Conservation (phyloP, 2,797 vertebrate species). For the Hybognathus amarus region DNA sequence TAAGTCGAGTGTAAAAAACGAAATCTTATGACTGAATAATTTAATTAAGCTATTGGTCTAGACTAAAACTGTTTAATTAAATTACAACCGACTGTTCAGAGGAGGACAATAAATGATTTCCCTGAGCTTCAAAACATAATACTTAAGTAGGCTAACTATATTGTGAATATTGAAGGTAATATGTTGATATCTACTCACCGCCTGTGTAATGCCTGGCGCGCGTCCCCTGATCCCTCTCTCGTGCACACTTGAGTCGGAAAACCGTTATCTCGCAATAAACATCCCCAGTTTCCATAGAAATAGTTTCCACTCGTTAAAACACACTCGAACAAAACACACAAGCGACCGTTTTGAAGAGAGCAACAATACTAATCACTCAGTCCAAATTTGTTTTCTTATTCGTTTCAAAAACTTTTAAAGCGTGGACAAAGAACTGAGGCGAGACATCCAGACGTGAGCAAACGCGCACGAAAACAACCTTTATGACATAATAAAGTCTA, state of each 20-base stretch:
- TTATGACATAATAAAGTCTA: background rate
- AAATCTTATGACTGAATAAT: background rate
- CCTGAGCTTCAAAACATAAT: background rate
- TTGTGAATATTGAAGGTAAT: background rate
- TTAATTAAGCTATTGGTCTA: slow-evolving; percentile 30
- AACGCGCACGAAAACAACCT: background rate
- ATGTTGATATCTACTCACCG: background rate
- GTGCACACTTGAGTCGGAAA: slow-evolving; percentile 43
- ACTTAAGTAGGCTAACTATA: background rate
- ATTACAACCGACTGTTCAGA: slow-evolving; percentile 28
- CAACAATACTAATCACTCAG: background rate
- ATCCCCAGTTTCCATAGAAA: background rate
- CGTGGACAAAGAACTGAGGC: slow-evolving; percentile 34
- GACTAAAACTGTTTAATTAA: slow-evolving; percentile 14
- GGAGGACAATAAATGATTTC: background rate
- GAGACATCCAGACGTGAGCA: background rate
- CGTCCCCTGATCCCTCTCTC: slow-evolving; percentile 11
- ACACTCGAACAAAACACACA: background rate
- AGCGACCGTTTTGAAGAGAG: background rate
- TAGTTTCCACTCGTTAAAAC: background rate
- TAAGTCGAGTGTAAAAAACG: background rate
- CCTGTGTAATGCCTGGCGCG: background rate
- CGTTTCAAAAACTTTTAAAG: slow-evolving; percentile 63
- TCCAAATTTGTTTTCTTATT: background rate
- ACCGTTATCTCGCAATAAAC: slow-evolving; percentile 73